phyloP scores from a whole-genome alignment of 2,888 invertebrate species.

The Neoaliturus tenellus region DNA sequence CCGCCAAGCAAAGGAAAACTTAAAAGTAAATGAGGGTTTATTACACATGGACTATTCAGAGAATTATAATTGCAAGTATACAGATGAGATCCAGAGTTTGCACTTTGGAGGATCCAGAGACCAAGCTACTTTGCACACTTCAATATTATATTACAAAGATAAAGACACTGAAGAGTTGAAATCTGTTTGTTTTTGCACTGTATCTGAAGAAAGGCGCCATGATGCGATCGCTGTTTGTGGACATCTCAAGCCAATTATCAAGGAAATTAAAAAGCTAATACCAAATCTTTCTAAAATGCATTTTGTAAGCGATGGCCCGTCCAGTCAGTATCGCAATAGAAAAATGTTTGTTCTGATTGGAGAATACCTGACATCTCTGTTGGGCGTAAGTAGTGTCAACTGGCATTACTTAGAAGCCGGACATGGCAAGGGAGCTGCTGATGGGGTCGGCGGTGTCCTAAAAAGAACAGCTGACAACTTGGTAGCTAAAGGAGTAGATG shows the following conservation, averaged over 20 bases:
- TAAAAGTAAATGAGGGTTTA: constrained; percentile 21
- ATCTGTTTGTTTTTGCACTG: constrained; percentile 8
- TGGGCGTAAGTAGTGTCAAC: neutral
- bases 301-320: constrained; percentile 47
- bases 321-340: constrained; percentile 41
- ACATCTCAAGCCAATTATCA: neutral
- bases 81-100: constrained; percentile 8
- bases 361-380: neutral
- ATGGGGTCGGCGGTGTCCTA: neutral
- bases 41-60: constrained; percentile 44
- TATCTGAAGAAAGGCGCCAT: constrained; percentile 6
- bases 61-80: constrained; percentile 47
- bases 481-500: too few relatives aligned
- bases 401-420: neutral
- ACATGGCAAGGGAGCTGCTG: constrained; percentile 35
- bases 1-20: neutral
- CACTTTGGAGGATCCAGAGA: constrained; percentile 45
- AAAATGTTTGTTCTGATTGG: constrained; percentile 5
- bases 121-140: constrained; percentile 43
- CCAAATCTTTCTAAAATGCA: constrained; percentile 16
- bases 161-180: neutral
- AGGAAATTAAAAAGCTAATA: neutral
- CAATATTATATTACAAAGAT: neutral
- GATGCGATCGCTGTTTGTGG: constrained; percentile 27
- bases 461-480: constrained; percentile 37